phyloP scores from a whole-genome alignment of 2,888 invertebrate genomes.

The Eilema depressum region DNA sequence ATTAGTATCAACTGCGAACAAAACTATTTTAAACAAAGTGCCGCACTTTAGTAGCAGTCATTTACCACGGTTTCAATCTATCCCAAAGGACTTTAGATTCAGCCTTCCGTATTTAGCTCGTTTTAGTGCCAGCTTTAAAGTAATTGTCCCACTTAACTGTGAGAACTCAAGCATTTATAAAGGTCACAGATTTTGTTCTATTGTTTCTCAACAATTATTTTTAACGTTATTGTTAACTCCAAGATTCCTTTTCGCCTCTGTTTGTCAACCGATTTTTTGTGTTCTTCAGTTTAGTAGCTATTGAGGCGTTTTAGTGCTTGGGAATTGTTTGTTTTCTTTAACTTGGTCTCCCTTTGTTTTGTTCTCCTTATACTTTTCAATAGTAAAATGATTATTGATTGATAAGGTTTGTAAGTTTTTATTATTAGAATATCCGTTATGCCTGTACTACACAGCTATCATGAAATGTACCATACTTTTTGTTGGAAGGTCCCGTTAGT shows the following conservation, averaged over 20 bases:
- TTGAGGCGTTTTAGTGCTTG: background rate
- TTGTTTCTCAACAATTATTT: background rate
- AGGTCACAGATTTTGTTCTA: background rate
- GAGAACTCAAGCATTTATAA: background rate
- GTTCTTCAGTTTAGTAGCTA: background rate
- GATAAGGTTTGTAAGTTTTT: too few relatives aligned
- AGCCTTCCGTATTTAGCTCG: constrained; percentile 2
- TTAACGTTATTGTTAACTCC: background rate
- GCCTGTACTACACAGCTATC: too few relatives aligned
- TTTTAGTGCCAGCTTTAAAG: constrained; percentile 4
- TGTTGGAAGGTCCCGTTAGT: too few relatives aligned
- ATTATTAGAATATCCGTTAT: too few relatives aligned
- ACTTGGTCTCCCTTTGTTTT: too few relatives aligned
- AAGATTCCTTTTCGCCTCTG: background rate
- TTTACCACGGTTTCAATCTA: background rate
- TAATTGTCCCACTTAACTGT: constrained; percentile 5
- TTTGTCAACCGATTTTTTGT: background rate
- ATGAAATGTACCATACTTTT: too few relatives aligned
- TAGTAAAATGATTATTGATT: too few relatives aligned
- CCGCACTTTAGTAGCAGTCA: constrained; percentile 3
- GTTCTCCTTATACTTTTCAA: too few relatives aligned
- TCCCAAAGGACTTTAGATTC: constrained; percentile 6
- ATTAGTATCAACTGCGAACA: background rate
- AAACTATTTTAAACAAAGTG: constrained; percentile 16
- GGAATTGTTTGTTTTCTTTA: too few relatives aligned